Evolutionary conservation across 2,113 vertebrate genomes (phyloP).

Genomic region (Forbesichthys papilliferus): DNA sequence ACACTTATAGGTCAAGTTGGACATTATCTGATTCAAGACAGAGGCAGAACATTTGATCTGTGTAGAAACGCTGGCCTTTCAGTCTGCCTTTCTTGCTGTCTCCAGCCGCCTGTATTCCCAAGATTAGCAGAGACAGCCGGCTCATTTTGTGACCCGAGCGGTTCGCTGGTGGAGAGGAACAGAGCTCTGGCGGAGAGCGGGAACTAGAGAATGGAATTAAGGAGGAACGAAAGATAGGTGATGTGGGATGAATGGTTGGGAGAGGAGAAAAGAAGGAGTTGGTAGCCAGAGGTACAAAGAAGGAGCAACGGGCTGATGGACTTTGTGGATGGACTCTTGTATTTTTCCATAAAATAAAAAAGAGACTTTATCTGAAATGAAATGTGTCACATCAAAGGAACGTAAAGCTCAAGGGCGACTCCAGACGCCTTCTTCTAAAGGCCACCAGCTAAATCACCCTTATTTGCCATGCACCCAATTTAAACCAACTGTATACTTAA

Average conservation of each 20-base stretch:
- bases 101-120: constrained; percentile 44
- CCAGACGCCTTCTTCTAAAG: not conserved
- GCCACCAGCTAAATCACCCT: not conserved
- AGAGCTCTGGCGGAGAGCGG: constrained; percentile 1
- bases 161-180: constrained; percentile 42
- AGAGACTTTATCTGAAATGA: constrained; percentile 28
- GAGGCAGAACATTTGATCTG: constrained; percentile 55
- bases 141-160: constrained; percentile 51
- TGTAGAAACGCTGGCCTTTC: constrained; percentile 59
- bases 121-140: constrained; percentile 60
- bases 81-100: constrained; percentile 47
- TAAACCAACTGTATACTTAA: not conserved
- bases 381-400: constrained; percentile 21
- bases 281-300: constrained; percentile 19
- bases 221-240: constrained; percentile 27
- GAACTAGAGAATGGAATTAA: constrained; percentile 10
- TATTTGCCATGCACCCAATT: not conserved
- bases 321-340: constrained; percentile 2
- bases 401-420: not conserved
- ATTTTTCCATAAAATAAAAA: constrained; percentile 13
- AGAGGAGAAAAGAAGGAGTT: constrained; percentile 12
- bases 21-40: constrained; percentile 53
- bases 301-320: constrained; percentile 14
- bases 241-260: constrained; percentile 43
- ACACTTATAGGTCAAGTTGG: constrained; percentile 63